phyloP scores from a whole-genome alignment of 2,113 vertebrate genomes.

The Sisor rabdophorus region DNA sequence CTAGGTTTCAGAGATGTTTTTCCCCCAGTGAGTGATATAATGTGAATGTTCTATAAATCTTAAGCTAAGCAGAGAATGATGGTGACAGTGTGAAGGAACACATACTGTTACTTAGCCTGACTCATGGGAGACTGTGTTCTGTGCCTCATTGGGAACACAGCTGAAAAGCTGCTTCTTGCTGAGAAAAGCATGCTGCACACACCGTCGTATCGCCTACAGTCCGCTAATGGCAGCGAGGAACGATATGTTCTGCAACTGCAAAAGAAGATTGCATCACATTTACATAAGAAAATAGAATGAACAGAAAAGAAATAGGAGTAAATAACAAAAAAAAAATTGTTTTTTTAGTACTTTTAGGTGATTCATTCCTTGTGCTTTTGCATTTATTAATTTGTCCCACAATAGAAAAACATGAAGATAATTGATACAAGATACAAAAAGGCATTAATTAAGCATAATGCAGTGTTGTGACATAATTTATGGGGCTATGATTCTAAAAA shows the following conservation, averaged over 20 bases:
- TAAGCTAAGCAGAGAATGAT: conserved; percentile 10
- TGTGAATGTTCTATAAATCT: conserved; percentile 19
- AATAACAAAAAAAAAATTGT: neutral
- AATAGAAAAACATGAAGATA: neutral
- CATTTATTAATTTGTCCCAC: neutral
- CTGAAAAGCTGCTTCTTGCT: conserved; percentile 7
- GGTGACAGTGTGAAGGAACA: conserved; percentile 14
- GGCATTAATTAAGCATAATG: neutral
- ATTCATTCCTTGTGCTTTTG: conserved; percentile 5
- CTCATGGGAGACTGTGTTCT: neutral
- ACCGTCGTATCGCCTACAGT: neutral
- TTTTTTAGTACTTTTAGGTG: conserved; percentile 10
- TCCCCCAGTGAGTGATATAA: conserved; percentile 2
- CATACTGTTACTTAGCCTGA: conserved; percentile 1
- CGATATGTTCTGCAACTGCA: neutral
- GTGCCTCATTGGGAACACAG: conserved; percentile 18
- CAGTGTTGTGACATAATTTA: neutral
- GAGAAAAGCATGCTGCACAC: conserved; percentile 3
- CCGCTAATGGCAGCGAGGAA: neutral
- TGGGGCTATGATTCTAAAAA: neutral
- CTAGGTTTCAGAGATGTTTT: neutral
- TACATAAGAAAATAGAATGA: conserved; percentile 10
- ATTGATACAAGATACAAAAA: neutral
- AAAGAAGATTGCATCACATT: conserved; percentile 12
- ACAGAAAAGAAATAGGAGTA: neutral